Base-by-base conservation (phyloP, 2,888 invertebrate genomes). In the Tenthredo mesomela region DNA sequence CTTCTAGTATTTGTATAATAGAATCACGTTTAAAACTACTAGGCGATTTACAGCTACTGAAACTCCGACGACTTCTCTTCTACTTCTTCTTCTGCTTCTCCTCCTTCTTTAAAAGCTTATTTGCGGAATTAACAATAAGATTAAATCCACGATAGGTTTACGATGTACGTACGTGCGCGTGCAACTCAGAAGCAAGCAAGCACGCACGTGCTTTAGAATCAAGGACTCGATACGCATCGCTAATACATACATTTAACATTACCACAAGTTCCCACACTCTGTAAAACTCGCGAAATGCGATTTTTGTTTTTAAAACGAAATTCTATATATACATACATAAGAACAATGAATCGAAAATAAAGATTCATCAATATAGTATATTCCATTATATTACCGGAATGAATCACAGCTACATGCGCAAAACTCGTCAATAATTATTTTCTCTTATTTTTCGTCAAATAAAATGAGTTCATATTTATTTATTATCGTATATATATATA, bases 11-110 rank as follows among this genome's bases (percentile, higher is more conserved):
- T 50, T 77, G 18, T 50, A 77, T 77, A 77, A 77, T 50, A 37
- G 47, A 77, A 33, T 77, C 77, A 77, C 77, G 77, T 77, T 50
- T n/a, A 9, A 77, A 54, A 77, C 50, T 54, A 54, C 54, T 33
- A 15, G 33, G 54, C 54, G 29, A 77, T 77, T 77, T 77, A 77
- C 77, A 29, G 77, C 77, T 77, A 77, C 50, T 77, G 77, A 54
- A 43, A 67, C 67, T 67, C 33, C 25, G 15, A 6, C 67, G 18
- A 33, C 6, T 25, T 33, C 10, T 33, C 5, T 2, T 33, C 25
- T 1, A 18, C 29, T 54, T 77, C 25, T 10, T 47, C 50, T 50
- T 47, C 50, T 50, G 2, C 5, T 18, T 18, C 54, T 10, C 12
- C 15, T 15, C 50, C 21, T 77, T 43, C 73, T 40, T 73, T 25